phyloP scores from a whole-genome alignment of 2,888 invertebrate genomes.

The Ophioninae sp. region DNA sequence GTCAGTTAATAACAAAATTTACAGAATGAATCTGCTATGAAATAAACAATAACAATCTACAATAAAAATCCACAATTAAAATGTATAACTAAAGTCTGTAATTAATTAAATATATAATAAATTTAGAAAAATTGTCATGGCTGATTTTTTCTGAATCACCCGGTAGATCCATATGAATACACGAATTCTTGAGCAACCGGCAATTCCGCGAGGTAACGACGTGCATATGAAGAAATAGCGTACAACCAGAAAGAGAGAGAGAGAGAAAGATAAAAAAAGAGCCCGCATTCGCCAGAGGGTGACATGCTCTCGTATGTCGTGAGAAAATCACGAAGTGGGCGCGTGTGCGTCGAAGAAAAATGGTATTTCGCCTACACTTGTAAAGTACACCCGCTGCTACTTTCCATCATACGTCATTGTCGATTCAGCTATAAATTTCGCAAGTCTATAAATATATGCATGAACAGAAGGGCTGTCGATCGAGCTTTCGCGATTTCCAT shows the following conservation, averaged over 20 bases:
- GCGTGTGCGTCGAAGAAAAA: slow-evolving; percentile 23
- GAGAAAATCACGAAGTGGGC: slow-evolving; percentile 38
- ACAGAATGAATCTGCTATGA: too few relatives aligned
- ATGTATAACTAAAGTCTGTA: neutral
- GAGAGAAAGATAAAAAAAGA: neutral
- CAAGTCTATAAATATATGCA: neutral
- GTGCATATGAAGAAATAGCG: neutral
- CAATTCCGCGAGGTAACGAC: slow-evolving; percentile 17
- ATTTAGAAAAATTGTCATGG: neutral
- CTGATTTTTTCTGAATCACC: neutral
- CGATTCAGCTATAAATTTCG: neutral
- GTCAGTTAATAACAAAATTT: too few relatives aligned
- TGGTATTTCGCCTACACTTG: slow-evolving; percentile 2
- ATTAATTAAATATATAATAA: neutral
- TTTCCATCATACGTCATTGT: slow-evolving; percentile 20
- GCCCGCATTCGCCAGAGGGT: slow-evolving; percentile 20
- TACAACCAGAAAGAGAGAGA: slow-evolving; percentile 13
- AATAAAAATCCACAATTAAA: too few relatives aligned
- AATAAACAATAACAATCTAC: too few relatives aligned
- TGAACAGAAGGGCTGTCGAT: neutral
- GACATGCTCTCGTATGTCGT: slow-evolving; percentile 25
- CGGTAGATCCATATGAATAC: neutral
- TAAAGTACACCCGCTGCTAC: neutral
- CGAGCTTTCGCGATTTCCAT: neutral
- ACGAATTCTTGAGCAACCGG: slow-evolving; percentile 32